Conservation (phyloP, 2,888 invertebrate genomes). For the Macaria liturata region DNA sequence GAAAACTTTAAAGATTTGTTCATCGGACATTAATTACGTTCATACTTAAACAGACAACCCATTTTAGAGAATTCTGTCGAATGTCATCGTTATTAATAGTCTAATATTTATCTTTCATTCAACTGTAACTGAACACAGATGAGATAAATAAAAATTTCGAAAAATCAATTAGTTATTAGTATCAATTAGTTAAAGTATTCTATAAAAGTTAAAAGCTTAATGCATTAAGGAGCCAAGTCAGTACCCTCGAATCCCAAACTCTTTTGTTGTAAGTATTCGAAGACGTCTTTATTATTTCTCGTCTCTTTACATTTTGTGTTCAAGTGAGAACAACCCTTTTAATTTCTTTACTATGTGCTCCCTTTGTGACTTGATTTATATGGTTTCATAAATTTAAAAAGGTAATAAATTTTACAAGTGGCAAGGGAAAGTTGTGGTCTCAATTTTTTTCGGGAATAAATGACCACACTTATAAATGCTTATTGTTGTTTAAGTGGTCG, state of each 20-base stretch:
- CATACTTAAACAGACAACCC: too few species aligned
- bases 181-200: too few species aligned
- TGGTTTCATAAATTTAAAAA: neutral
- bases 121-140: too few species aligned
- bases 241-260: constrained; percentile 14
- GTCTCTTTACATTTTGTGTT: constrained; percentile 29
- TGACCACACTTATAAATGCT: constrained; percentile 5
- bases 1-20: too few species aligned
- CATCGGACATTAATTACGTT: too few species aligned
- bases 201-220: too few species aligned
- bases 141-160: too few species aligned
- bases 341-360: constrained; percentile 25
- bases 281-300: constrained; percentile 22
- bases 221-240: neutral
- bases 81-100: too few species aligned
- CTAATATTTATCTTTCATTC: too few species aligned
- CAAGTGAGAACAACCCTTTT: constrained; percentile 25
- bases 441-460: constrained; percentile 9
- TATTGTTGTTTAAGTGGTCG: neutral
- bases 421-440: constrained; percentile 10
- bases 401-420: constrained; percentile 18
- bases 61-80: too few species aligned
- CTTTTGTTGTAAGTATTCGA: constrained; percentile 18
- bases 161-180: too few species aligned
- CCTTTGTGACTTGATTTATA: constrained; percentile 21